These are phyloP conservation scores for Mesoligia furuncula DNA, from an alignment of 2,888 invertebrate species.

Conservation along the genomic window DNA sequence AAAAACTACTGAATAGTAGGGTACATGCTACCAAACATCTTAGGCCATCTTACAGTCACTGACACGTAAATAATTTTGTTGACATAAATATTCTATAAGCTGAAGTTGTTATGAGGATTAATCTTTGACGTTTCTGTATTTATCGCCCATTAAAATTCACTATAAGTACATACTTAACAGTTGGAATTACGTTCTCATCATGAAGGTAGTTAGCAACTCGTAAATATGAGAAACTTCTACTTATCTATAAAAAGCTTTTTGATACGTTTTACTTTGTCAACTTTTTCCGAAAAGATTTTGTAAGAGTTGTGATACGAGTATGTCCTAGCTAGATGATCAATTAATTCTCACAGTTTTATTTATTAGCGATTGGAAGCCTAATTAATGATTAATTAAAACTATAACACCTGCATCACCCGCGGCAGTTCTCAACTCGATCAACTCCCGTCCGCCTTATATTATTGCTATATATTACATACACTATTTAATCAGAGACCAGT, in stretches of 20 bases:
- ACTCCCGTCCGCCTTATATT: neutral
- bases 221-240: slow-evolving; percentile 6
- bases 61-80: slow-evolving; percentile 21
- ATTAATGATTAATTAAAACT: slow-evolving; percentile 4
- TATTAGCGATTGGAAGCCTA: slow-evolving; percentile 5
- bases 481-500: slow-evolving; percentile 39
- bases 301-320: neutral
- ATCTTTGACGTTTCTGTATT: slow-evolving; percentile 44
- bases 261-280: neutral
- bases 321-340: neutral
- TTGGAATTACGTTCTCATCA: slow-evolving; percentile 31
- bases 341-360: slow-evolving; percentile 17
- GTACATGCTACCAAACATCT: neutral
- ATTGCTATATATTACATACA: slow-evolving; percentile 27
- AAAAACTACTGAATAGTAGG: neutral
- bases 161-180: slow-evolving; percentile 22
- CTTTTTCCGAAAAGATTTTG: neutral
- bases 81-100: slow-evolving; percentile 27
- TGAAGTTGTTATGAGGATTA: slow-evolving; percentile 29
- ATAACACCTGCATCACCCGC: slow-evolving; percentile 31
- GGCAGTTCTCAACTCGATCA: slow-evolving; percentile 13
- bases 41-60: neutral
- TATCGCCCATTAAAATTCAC: slow-evolving; percentile 36
- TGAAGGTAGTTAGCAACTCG: slow-evolving; percentile 26
- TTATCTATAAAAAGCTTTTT: neutral